Evolutionary conservation across 2,888 invertebrate genomes (phyloP), one percentile per base, ranked within the genome.

Genomic region (Chesias legatella): DNA sequence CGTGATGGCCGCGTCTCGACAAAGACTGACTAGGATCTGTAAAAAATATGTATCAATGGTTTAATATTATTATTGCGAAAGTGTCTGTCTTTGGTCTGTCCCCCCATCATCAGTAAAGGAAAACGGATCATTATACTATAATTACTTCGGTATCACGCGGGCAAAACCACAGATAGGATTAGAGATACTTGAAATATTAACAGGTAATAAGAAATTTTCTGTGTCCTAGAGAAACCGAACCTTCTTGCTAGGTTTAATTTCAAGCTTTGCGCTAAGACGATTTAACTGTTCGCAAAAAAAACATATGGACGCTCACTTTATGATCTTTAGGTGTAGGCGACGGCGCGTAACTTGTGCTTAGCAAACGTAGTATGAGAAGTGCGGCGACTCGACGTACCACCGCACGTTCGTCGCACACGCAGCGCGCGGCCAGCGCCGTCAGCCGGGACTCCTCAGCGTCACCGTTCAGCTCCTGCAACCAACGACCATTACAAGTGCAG

Each of bases 341-440:
- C 8, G 51, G 36, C 4, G 48, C 24, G 13, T 25, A 36, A 32
- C 56, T 50, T 10, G 53, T 43, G 26, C 53, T 43, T 2, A 79
- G 61, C 46, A 78, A 53, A 4, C 72, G 71, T 30, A 73, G 78
- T 43, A 82, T 58, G 8, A 85, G 69, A 11, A 61, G 33, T n/a
- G 71, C 67, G 28, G 78, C 82, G n/a, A 77, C 72, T 41, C 73
- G 71, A 1, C 86, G 70, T 50, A 86, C 86, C 2, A 63, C 72
- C 6, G 85, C 85, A 24, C 83, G 79, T 62, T 84, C 85, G 68
- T 88, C 88, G 56, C 74, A 71, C 57, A 73, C 75, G 58, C 75
- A 62, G 27, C 75, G 76, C 45, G 75, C 76, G 21, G 68, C 75
- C 48, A 71, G 63, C 35, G 65, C 72, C 68, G 76, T 61, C 53